Base-by-base conservation (phyloP, 2,113 vertebrate genomes). In the Catharus bicknelli region DNA sequence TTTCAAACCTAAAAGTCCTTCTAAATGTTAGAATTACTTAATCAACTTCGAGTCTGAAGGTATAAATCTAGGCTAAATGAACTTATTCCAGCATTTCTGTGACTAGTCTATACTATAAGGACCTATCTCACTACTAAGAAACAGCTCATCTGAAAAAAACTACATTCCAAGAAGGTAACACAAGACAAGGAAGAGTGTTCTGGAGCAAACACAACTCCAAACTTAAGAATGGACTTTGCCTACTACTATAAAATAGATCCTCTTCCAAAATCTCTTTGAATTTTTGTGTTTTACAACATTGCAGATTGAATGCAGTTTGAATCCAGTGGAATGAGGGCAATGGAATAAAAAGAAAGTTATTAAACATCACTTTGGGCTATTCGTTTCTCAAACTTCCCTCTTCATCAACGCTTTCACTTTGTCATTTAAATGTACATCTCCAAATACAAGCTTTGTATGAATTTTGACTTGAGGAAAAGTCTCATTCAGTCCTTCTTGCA, bases 1-100 rank as follows among this genome's bases (percentile, higher is more conserved):
- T 50, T 86, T 67, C 32, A 72, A 83, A 87, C 29, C 3, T 78
- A 9, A 27, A 30, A 62, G 40, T 76, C 17, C 25, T 73, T 75
- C 47, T 58, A 78, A 93, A 54, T 55, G 19, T 85, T 90, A 82
- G 55, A 73, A 84, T 82, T 66, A 57, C 11, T 69, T 15, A 59
- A 94, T 20, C 70, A 59, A 81, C 17, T 77, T 86, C 68, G 11
- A 87, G 63, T 53, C 17, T 40, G 38, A 94, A 82, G 38, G 4
- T 15, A 29, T 64, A 64, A 80, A 80, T 68, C 59, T 57, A 53
- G 16, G 15, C 34, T 63, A 90, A 64, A 76, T 15, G 54, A 88
- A 82, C 30, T n/a, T 78, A 32, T 47, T 61, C 51, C 22, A 82
- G 34, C 20, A 68, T 2, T 81, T 75, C 32, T 42, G 48, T 64